phyloP scores from a whole-genome alignment of 2,888 invertebrate genomes.

The Heliconius aoede region DNA sequence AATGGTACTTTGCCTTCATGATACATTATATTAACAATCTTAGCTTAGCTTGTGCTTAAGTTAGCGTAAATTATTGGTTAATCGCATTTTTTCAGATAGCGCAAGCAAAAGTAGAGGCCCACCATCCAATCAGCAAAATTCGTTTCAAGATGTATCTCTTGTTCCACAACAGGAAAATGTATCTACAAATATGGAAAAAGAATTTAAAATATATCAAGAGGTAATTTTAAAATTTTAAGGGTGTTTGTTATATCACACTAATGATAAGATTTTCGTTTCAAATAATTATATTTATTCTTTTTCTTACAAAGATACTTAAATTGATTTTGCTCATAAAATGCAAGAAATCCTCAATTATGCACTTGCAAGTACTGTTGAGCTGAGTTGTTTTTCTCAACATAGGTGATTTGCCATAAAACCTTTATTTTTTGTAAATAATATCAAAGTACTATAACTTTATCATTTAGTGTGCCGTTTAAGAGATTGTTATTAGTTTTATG shows the following conservation, averaged over 20 bases:
- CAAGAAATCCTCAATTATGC: no score
- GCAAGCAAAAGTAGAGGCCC: slow-evolving; percentile 54
- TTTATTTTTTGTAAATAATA: no score
- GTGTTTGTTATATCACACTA: not conserved
- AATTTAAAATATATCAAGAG: slow-evolving; percentile 58
- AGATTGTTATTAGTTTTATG: no score
- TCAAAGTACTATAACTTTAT: no score
- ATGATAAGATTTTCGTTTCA: not conserved
- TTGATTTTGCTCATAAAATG: no score
- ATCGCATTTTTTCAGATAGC: slow-evolving; percentile 57
- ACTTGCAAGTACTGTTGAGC: no score
- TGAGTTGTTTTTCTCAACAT: no score
- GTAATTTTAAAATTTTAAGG: slow-evolving; percentile 45
- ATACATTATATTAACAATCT: not conserved
- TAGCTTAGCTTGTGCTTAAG: not conserved
- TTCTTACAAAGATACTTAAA: no score
- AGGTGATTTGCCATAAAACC: no score
- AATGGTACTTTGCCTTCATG: slow-evolving; percentile 63
- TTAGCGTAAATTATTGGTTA: not conserved
- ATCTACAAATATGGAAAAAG: slow-evolving; percentile 54
- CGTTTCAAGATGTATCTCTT: slow-evolving; percentile 67
- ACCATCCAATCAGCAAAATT: slow-evolving; percentile 55
- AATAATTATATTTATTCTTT: no score
- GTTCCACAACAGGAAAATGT: slow-evolving; percentile 52
- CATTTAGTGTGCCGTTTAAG: no score